Evolutionary conservation across 2,888 invertebrate species (phyloP).

Genomic region (Myopa tessellatipennis): DNA sequence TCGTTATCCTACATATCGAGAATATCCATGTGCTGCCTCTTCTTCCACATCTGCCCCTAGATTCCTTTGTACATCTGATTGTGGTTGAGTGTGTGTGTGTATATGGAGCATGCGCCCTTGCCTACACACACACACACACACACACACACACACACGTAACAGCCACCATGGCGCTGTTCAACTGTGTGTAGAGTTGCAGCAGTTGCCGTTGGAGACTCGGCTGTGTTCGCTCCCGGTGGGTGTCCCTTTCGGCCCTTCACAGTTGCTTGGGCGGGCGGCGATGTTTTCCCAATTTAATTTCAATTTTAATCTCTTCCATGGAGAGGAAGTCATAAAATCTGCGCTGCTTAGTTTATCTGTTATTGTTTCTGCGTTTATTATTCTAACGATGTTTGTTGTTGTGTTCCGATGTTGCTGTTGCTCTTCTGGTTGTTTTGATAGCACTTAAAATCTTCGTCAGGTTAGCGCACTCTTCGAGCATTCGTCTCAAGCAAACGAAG

Average conservation of each 20-base stretch:
- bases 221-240: neutral
- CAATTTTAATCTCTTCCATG: neutral
- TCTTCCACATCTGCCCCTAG: neutral
- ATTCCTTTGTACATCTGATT: neutral
- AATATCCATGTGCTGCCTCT: conserved; percentile 50
- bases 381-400: no score
- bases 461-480: no score
- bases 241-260: neutral
- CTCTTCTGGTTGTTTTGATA: no score
- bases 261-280: conserved; percentile 3
- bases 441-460: no score
- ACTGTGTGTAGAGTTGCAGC: no score
- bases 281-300: neutral
- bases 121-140: conserved; percentile 13
- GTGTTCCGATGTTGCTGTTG: no score
- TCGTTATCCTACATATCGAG: conserved; percentile 66
- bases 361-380: no score
- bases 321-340: conserved; percentile 19
- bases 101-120: conserved; percentile 41
- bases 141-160: conserved; percentile 28
- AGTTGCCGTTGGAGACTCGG: neutral
- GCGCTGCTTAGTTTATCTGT: no score
- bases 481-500: no score
- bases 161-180: conserved; percentile 26
- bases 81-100: conserved; percentile 1